Base-by-base conservation (phyloP, 2,888 invertebrate species). In the Lomographa bimaculata region DNA sequence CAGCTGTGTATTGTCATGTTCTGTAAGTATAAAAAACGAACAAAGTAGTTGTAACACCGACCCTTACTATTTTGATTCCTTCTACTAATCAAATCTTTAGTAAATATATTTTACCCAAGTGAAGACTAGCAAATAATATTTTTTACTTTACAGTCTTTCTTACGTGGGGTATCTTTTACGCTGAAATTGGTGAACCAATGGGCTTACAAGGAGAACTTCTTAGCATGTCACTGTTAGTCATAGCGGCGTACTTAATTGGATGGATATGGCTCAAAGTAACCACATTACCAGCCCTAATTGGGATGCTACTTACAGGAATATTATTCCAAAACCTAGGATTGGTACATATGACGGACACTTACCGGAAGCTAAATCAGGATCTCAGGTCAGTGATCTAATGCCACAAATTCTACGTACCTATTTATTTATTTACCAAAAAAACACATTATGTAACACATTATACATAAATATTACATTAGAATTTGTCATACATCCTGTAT, bases 261-360 rank as follows among this genome's bases (percentile, higher is more conserved):
- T 94, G 94, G 93, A 42, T 86, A 30, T 78, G 94, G 66, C 79
- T 94, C 44, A 92, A 92, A 52, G 71, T 94, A 10, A 91, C 94
- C 2, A 93, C 93, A 0, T 71, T 95, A 39, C 95, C 95, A 23
- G 93, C 94, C 0, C 84, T 95, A 0, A 93, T 95, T 53, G 95
- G 94, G 9, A 95, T 95, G 94, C 80, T 95, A 19, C 74, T 94
- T 37, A 93, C 93, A 1, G 95, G 95, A 29, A 90, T 95, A 45
- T 44, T 93, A 5, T 91, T 93, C 57, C 92, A 91, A 71, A 94
- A 94, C 65, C 69, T 92, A 10, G 90, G 92, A 0, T 71, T 93
- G 42, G 91, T 94, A 2, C 78, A 90, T 56, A 84, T 87, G 80
- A 92, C 93, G 24, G 91, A 92, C 14, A 79, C 80, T 4, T 94